These are phyloP conservation scores for Arctopsyche grandis DNA, from an alignment of 1,140 invertebrate genomes.

Conservation along the genomic window DNA sequence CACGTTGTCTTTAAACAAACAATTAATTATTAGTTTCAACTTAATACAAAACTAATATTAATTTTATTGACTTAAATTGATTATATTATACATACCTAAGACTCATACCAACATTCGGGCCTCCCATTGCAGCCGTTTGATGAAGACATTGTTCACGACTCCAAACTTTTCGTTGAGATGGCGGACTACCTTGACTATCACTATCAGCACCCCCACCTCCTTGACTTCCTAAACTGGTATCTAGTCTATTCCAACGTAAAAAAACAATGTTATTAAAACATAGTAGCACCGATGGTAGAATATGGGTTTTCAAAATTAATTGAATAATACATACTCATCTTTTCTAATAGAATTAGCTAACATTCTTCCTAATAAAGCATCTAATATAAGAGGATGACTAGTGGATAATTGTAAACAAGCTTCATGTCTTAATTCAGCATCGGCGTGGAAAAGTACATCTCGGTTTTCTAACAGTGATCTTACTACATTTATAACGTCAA, in stretches of 20 bases:
- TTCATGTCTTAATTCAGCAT: conserved; percentile 84
- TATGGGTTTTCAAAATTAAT: neutral
- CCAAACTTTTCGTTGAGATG: conserved; percentile 67
- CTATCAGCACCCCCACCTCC: conserved; percentile 47
- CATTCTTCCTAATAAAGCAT: conserved; percentile 69
- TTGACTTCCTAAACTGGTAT: neutral
- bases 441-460: conserved; percentile 78
- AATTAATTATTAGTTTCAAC: neutral
- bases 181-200: conserved; percentile 57
- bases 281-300: too few relatives aligned
- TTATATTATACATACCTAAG: conserved; percentile 58
- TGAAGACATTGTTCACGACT: conserved; percentile 78
- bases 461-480: conserved; percentile 84
- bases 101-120: conserved; percentile 64
- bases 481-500: conserved; percentile 90
- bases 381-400: conserved; percentile 80
- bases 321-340: conserved; percentile 43
- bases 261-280: neutral
- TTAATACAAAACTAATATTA: conserved; percentile 2
- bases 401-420: conserved; percentile 88
- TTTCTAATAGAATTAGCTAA: conserved; percentile 40
- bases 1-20: conserved; percentile 57
- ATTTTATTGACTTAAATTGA: neutral
- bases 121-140: conserved; percentile 74
- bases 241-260: too few relatives aligned